These are phyloP conservation scores for Thunnus maccoyii DNA, from an alignment of 2,113 vertebrate species.

Conservation along the genomic window DNA sequence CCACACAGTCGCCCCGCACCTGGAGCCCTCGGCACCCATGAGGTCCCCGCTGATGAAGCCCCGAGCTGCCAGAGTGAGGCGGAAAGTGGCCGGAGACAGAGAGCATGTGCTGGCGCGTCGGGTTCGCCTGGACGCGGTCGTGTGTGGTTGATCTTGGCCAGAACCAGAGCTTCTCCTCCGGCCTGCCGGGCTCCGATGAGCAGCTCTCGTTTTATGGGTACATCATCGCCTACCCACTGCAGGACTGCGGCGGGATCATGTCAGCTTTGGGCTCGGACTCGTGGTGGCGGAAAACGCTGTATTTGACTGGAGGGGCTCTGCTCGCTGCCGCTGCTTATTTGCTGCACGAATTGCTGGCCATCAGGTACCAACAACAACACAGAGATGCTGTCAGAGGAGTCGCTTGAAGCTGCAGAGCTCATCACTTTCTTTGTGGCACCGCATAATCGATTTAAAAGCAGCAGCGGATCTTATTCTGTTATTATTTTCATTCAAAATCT, in stretches of 20 bases:
- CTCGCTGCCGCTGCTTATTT: slow-evolving; percentile 97
- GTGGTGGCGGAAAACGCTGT: slow-evolving; percentile 98
- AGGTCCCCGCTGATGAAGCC: slow-evolving; percentile 79
- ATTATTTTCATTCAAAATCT: neutral
- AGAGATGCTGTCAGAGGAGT: slow-evolving; percentile 2
- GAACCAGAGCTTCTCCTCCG: slow-evolving; percentile 91
- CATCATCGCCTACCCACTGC: slow-evolving; percentile 94
- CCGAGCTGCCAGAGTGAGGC: slow-evolving; percentile 79
- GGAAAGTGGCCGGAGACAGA: slow-evolving; percentile 80
- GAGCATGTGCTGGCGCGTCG: slow-evolving; percentile 97
- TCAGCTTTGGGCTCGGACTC: slow-evolving; percentile 94
- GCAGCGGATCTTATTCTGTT: slow-evolving; percentile 1
- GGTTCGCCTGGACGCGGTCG: slow-evolving; percentile 91
- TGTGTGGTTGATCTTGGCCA: slow-evolving; percentile 94
- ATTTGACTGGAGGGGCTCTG: slow-evolving; percentile 96
- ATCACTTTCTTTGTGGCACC: neutral
- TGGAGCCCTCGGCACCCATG: slow-evolving; percentile 70
- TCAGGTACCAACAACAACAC: slow-evolving; percentile 87
- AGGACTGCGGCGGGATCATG: slow-evolving; percentile 94
- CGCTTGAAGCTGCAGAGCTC: slow-evolving; percentile 11
- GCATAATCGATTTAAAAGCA: neutral
- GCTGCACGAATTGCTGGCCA: slow-evolving; percentile 95
- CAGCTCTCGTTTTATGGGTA: slow-evolving; percentile 93
- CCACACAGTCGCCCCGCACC: slow-evolving; percentile 37
- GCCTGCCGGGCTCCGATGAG: slow-evolving; percentile 90